Percentiles rank a stretch among this genome's conserved stretches.
These are phyloP conservation scores for Stomatorhinus ivindoensis DNA, from an alignment of 2,113 vertebrate genomes.

Conservation along the genomic window DNA sequence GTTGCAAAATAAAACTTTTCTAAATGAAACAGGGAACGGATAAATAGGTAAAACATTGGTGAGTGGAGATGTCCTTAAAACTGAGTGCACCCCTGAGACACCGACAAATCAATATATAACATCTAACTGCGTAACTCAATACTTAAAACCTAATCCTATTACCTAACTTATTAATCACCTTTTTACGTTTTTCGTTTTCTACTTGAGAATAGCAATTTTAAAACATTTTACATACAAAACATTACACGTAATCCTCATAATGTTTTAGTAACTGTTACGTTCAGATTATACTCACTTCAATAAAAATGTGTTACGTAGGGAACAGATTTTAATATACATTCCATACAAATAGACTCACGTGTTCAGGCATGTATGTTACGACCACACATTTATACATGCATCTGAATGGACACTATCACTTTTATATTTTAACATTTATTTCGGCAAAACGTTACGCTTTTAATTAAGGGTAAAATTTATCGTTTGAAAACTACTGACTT, in stretches of 20 bases:
- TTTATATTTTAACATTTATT: conserved; percentile 1
- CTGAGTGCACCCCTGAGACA: background rate
- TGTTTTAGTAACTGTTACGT: background rate
- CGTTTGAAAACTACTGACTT: background rate
- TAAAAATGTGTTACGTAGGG: background rate
- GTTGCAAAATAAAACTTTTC: background rate
- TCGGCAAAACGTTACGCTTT: background rate
- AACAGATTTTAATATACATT: background rate
- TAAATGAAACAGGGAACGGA: background rate
- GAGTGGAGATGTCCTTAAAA: background rate
- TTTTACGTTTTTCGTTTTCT: background rate
- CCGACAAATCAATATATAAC: conserved; percentile 2
- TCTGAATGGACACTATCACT: background rate
- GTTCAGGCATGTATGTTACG: background rate
- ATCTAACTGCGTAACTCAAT: background rate
- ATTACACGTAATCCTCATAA: background rate
- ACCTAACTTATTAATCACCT: background rate
- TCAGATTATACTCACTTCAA: background rate
- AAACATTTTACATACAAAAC: background rate
- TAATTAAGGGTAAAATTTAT: background rate
- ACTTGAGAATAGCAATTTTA: conserved; percentile 1
- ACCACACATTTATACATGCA: background rate
- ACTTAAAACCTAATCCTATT: background rate
- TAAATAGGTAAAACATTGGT: background rate
- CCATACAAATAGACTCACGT: background rate